Evolutionary conservation across 2,888 invertebrate genomes (phyloP), one percentile per base, ranked within the genome.

Genomic region (Peribatodes rhomboidaria): DNA sequence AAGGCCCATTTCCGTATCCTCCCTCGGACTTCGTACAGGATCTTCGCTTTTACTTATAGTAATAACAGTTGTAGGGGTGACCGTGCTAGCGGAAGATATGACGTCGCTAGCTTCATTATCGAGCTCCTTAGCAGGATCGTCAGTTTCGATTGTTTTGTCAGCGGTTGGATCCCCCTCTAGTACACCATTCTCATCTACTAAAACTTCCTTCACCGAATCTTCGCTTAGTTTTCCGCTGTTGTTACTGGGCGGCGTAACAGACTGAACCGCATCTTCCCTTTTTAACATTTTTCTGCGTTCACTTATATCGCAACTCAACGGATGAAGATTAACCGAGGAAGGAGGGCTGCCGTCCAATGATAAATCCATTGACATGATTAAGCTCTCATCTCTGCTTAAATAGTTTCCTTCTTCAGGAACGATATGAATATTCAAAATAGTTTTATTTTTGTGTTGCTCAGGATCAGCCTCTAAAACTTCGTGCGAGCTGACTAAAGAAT

Each of bases 261-360:
- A 90, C 72, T 94, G 94, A 59, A 94, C 83, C n/a, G 94, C 94
- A 69, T 94, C 93, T 81, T 93, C 94, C 66, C 94, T 80, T 80
- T 91, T 93, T 54, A 94, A 77, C 70, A 88, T 91, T 69, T 93
- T 93, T 65, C 93, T 82, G 59, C 86, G 84, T 78, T 93, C 92
- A 67, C 81, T 91, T 73, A 83, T 88, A 69, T 92, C 90, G 64
- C 89, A 87, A 49, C 90, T 88, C 54, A 90, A 75, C 6, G 93
- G 91, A 72, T 92, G 92, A 59, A 92, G 80, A 72, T 90, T 93
- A 6, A 86, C 75, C 39, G 90, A 89, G 11, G 87, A 83, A 10
- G 86, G 88, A n/a, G 92, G 92, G 59, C 91, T 92, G 35, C 82
- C 84, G 68, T 93, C 93, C 61, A 90, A 73, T 13, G 92, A 90